phyloP scores from a whole-genome alignment of 2,888 invertebrate species.

The Hoplodrina ambigua region DNA sequence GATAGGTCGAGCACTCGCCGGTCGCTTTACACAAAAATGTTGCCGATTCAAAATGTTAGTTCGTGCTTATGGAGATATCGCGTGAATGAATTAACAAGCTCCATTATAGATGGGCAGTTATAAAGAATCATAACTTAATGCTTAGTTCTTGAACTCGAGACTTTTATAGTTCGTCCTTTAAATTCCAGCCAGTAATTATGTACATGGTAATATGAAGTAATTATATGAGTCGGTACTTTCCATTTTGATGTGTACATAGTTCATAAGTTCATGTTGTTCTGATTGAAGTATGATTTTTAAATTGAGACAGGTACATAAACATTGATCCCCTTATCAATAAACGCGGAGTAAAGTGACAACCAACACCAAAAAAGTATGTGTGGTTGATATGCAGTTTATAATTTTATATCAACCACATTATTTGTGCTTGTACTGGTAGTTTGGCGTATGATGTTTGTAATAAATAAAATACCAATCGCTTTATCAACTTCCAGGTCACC shows the following conservation, averaged over 20 bases:
- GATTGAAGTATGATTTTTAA: too few species aligned
- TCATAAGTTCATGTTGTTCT: too few species aligned
- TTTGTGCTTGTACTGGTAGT: too few species aligned
- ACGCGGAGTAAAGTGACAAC: too few species aligned
- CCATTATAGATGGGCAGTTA: conserved; percentile 63
- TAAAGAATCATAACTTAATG: conserved; percentile 56
- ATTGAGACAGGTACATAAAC: too few species aligned
- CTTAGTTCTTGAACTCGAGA: conserved; percentile 48
- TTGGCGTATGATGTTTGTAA: too few species aligned
- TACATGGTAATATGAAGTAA: conserved; percentile 11
- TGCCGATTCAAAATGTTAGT: conserved; percentile 69
- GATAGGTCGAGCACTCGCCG: conserved; percentile 69
- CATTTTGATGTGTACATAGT: too few species aligned
- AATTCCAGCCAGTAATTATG: conserved; percentile 27
- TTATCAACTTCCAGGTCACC: too few species aligned
- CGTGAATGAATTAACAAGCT: conserved; percentile 67
- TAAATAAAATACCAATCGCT: too few species aligned
- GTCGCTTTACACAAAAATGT: conserved; percentile 65
- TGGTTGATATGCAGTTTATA: too few species aligned
- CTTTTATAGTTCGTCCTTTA: conserved; percentile 43
- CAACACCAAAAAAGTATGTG: neutral
- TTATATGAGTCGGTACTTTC: neutral
- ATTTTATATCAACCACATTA: too few species aligned
- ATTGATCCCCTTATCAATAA: too few species aligned
- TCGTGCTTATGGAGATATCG: conserved; percentile 74